Evolutionary conservation across 2,797 vertebrate species (phyloP).

Genomic region (Myoxocephalus aenaeus): DNA sequence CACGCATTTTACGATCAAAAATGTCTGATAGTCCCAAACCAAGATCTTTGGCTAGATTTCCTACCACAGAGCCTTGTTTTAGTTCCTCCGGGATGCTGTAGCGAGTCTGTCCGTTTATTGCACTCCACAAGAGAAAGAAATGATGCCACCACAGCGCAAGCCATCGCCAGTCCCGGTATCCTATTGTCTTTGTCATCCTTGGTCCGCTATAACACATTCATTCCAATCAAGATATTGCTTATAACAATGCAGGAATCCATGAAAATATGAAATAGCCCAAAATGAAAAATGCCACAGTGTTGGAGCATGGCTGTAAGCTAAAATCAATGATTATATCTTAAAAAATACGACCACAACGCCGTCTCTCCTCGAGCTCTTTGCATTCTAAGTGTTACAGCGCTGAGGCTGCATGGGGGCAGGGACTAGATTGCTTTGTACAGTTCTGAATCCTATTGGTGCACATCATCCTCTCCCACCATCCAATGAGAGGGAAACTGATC

Average conservation of each 20-base stretch:
- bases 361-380: conserved; percentile 12
- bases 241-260: conserved; percentile 4
- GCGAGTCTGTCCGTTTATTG: conserved; percentile 67
- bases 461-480: conserved; percentile 16
- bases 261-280: not conserved
- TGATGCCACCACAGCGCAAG: conserved; percentile 61
- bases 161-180: conserved; percentile 67
- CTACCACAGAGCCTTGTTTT: conserved; percentile 83
- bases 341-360: conserved; percentile 10
- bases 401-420: conserved; percentile 52
- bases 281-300: not conserved
- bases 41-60: conserved; percentile 84
- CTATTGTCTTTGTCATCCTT: conserved; percentile 62
- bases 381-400: conserved; percentile 7
- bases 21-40: conserved; percentile 73
- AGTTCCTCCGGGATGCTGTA: conserved; percentile 81
- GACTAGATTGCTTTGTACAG: conserved; percentile 75
- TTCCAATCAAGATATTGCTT: conserved; percentile 6
- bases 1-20: conserved; percentile 56
- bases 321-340: not conserved
- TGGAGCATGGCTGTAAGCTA: not conserved
- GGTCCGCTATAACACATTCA: conserved; percentile 14
- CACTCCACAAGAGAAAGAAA: conserved; percentile 68
- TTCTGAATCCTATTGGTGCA: conserved; percentile 57
- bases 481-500: conserved; percentile 40